Percentiles rank a stretch among this genome's conserved stretches.
phyloP scores from a whole-genome alignment of 2,113 vertebrate genomes.

The Pseudorasbora parva region DNA sequence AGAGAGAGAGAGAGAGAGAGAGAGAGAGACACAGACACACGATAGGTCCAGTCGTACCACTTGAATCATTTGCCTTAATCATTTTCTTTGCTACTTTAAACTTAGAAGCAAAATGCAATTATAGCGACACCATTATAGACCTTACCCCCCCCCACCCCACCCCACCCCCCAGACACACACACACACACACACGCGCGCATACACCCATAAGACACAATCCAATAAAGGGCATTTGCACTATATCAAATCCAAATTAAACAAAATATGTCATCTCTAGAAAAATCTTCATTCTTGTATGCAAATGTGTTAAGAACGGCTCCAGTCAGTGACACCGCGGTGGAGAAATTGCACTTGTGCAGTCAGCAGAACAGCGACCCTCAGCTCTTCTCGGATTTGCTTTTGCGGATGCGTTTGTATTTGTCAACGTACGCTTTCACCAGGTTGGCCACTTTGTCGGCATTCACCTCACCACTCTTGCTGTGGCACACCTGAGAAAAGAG shows the following conservation, averaged over 20 bases:
- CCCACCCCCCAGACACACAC: too few relatives aligned
- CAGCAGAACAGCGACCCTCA: slow-evolving; percentile 59
- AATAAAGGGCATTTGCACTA: slow-evolving; percentile 60
- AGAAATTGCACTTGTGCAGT: slow-evolving; percentile 94
- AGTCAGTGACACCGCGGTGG: slow-evolving; percentile 76
- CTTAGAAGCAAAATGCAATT: slow-evolving; percentile 29
- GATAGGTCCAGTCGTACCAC: slow-evolving; percentile 53
- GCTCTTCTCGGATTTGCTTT: slow-evolving; percentile 79
- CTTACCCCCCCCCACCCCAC: neutral
- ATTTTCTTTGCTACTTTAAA: slow-evolving; percentile 31
- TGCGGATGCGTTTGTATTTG: slow-evolving; percentile 95
- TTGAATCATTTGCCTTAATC: slow-evolving; percentile 34
- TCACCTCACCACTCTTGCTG: slow-evolving; percentile 98
- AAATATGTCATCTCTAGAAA: slow-evolving; percentile 61
- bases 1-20: slow-evolving; percentile 19
- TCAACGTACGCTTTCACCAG: slow-evolving; percentile 97
- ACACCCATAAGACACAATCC: slow-evolving; percentile 36
- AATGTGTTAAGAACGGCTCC: slow-evolving; percentile 85
- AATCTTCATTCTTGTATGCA: slow-evolving; percentile 52
- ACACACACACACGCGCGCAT: neutral
- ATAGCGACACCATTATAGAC: slow-evolving; percentile 24
- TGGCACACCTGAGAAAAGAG: slow-evolving; percentile 86
- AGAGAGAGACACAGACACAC: slow-evolving; percentile 18
- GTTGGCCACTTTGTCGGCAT: slow-evolving; percentile 95
- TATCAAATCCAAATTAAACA: slow-evolving; percentile 61